Evolutionary conservation across 2,113 vertebrate genomes (phyloP), one percentile per base, ranked within the genome.

Genomic region (Prinia subflava): DNA sequence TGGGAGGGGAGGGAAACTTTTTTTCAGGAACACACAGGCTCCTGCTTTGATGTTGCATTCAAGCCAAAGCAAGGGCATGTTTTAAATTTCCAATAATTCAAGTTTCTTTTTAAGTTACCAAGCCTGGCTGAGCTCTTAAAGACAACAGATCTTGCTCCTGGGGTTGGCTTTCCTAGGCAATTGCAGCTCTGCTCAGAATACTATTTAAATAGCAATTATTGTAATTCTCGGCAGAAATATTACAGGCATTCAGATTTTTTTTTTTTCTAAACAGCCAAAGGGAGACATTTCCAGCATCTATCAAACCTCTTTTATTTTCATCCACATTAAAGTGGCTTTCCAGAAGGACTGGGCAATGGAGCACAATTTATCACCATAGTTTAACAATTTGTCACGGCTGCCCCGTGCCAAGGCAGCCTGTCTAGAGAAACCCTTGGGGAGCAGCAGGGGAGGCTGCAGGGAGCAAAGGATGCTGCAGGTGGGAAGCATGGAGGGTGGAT

Each of bases 161-260:
- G 90, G 95, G 93, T 93, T 97, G 95, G 92, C 86, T 96, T 96
- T 97, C 90, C 86, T 55, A 87, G 53, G 94, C 94, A 96, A 87
- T 89, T 11, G 13, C 69, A 90, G 93, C 65, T 94, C 57, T 92
- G 86, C 83, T 96, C 92, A 92, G 94, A 95, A 96, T 92, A 88
- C 94, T 96, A 89, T 96, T 97, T 95, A 97, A 97, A 97, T 96
- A 97, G 94, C 95, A 96, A 96, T 97, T 97, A 97, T 96, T 95
- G 84, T 92, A 96, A 96, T 97, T 97, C 96, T 96, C 89, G 0
- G 92, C 94, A 96, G 97, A 97, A 97, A 96, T 96, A 97, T 97
- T 97, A 97, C 92, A 96, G 83, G 74, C 96, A 90, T 96, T 95
- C 90, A 81, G 83, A 83, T 90, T 89, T 91, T 89, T 94, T 83